Conservation (phyloP, 2,888 invertebrate species). For the Temnothorax rugatulus region DNA sequence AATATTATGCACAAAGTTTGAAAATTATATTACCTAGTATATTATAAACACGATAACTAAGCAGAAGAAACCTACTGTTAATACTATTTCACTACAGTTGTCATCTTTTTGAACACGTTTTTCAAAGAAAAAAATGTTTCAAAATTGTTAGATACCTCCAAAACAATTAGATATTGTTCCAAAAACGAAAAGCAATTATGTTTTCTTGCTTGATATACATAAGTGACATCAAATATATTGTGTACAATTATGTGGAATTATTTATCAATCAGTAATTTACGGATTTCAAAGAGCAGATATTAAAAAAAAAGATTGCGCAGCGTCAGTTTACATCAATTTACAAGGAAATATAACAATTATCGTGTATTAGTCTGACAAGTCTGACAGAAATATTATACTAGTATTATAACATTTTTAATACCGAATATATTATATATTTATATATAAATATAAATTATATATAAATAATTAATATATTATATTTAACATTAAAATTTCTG, state of each 20-base stretch:
- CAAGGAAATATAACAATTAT: constrained; percentile 67
- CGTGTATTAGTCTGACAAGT: background rate
- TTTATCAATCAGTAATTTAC: constrained; percentile 68
- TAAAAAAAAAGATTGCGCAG: constrained; percentile 56
- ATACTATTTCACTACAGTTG: background rate
- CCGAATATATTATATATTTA: constrained; percentile 13
- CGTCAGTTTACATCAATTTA: constrained; percentile 69
- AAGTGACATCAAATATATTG: background rate
- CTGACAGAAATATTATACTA: background rate
- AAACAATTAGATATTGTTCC: constrained; percentile 24
- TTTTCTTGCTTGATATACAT: background rate
- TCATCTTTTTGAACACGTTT: background rate
- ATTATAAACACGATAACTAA: constrained; percentile 22
- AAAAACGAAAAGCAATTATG: background rate
- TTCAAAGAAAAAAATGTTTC: background rate
- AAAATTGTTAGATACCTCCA: background rate
- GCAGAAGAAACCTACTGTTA: background rate
- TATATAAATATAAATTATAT: background rate
- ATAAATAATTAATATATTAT: background rate
- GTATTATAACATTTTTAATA: constrained; percentile 30
- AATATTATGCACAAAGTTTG: background rate
- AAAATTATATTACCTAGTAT: background rate
- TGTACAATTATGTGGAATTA: constrained; percentile 12
- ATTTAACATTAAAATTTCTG: constrained; percentile 3
- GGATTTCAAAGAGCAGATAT: constrained; percentile 49